A percentile compares a stretch with the other conserved stretches of the same genome.
These are phyloP conservation scores for Phania funesta DNA, from an alignment of 2,888 invertebrate genomes.

Conservation along the genomic window DNA sequence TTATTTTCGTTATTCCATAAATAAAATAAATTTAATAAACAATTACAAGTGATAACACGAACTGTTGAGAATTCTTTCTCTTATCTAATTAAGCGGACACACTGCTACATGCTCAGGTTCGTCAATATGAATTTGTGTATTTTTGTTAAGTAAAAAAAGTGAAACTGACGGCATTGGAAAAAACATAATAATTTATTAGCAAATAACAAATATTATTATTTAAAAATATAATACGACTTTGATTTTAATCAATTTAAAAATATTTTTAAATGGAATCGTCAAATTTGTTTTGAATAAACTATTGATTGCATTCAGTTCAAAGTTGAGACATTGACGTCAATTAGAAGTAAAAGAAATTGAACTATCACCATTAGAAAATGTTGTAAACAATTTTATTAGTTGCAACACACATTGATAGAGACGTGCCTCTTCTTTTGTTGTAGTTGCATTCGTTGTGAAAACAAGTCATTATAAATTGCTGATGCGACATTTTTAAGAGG, in stretches of 20 bases:
- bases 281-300: not conserved
- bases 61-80: not conserved
- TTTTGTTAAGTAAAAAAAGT: not conserved
- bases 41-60: not conserved
- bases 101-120: not conserved
- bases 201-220: not conserved
- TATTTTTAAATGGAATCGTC: not conserved
- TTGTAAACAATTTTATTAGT: conserved; percentile 43
- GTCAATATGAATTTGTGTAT: not conserved
- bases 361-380: not conserved
- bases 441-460: not conserved
- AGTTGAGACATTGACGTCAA: conserved; percentile 45
- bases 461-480: not conserved
- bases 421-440: conserved; percentile 41
- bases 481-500: not conserved
- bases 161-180: not conserved
- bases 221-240: not conserved
- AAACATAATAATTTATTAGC: not conserved
- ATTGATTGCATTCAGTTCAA: conserved; percentile 19
- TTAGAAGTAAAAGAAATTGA: conserved; percentile 7
- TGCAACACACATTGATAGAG: not conserved
- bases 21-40: not conserved
- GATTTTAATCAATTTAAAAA: conserved; percentile 20
- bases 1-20: not conserved
- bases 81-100: not conserved